Evolutionary conservation across 2,888 invertebrate species (phyloP).

Genomic region (Cecidostiba fungosa): DNA sequence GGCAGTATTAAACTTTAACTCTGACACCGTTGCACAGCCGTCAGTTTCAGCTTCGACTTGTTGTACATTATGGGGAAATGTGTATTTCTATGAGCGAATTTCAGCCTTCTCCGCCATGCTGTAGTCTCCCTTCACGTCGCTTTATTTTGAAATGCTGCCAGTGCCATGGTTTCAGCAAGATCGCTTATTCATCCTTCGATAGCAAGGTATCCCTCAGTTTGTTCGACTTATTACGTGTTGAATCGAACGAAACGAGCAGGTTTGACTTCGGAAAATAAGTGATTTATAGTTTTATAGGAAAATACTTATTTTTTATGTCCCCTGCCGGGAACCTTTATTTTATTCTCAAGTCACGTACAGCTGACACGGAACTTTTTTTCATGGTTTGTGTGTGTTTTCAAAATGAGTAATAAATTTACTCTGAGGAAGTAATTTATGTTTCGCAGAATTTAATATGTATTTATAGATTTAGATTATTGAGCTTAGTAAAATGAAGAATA

Average conservation of each 20-base stretch:
- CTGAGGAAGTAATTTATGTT: background rate
- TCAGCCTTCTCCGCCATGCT: background rate
- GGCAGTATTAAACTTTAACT: background rate
- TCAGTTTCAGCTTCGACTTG: background rate
- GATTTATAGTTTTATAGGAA: slow-evolving; percentile 11
- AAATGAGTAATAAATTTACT: slow-evolving; percentile 5
- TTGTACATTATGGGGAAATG: background rate
- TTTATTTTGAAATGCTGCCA: background rate
- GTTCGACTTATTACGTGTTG: background rate
- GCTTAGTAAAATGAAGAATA: background rate
- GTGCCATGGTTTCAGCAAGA: background rate
- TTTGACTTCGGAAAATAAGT: background rate
- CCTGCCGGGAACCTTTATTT: background rate
- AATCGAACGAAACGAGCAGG: background rate
- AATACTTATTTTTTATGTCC: background rate
- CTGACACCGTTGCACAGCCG: background rate
- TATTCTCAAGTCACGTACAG: background rate
- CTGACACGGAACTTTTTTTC: slow-evolving; percentile 1
- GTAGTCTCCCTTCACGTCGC: background rate
- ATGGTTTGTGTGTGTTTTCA: background rate
- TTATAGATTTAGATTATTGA: background rate
- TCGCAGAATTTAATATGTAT: background rate
- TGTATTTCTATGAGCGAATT: background rate
- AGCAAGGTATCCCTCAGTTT: background rate
- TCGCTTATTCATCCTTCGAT: background rate